Conservation (phyloP, 2,797 vertebrate genomes). For the Smutsia temminckii region DNA sequence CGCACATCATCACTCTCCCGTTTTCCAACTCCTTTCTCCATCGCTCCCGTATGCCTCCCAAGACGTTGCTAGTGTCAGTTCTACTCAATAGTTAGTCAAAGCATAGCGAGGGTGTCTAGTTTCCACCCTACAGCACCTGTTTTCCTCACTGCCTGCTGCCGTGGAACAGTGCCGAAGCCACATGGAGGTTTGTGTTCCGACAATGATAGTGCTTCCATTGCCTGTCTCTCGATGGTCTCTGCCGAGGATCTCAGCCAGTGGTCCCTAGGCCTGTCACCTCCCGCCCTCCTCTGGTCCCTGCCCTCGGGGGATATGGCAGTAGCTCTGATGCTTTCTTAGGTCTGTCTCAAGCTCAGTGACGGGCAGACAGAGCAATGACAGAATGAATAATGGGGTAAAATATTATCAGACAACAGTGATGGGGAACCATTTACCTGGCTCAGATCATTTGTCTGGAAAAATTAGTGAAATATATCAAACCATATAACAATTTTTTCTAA, state of each 20-base stretch:
- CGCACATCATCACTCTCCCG: background rate
- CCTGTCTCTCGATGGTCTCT: background rate
- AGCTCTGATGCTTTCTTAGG: background rate
- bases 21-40: background rate
- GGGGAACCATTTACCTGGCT: background rate
- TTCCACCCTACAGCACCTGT: background rate
- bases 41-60: background rate
- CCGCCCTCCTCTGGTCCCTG: background rate
- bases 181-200: background rate
- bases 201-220: background rate
- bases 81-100: background rate
- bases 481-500: background rate
- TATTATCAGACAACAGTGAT: background rate
- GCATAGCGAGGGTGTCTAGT: background rate
- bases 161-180: background rate
- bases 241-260: background rate
- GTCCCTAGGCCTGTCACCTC: background rate
- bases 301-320: background rate
- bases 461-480: background rate
- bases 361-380: background rate
- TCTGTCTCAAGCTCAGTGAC: background rate
- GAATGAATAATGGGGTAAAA: background rate
- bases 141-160: background rate
- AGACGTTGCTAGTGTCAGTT: background rate
- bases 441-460: background rate